Evolutionary conservation across 2,113 vertebrate species (phyloP).

Genomic region (Phoenicopterus ruber): DNA sequence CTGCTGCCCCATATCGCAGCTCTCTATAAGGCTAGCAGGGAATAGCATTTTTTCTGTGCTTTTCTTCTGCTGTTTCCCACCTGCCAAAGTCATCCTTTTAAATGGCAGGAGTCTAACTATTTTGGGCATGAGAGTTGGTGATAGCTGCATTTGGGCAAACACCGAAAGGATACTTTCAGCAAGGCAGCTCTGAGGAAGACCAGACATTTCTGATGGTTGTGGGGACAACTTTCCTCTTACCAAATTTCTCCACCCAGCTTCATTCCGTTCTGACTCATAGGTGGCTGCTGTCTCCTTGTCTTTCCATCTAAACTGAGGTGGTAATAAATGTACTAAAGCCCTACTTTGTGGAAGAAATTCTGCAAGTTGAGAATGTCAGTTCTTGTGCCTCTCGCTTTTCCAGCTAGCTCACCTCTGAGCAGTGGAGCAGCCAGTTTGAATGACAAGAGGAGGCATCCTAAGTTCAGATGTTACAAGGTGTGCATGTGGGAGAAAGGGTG

Average conservation of each 20-base stretch:
- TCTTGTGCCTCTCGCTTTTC: neutral
- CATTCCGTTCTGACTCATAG: neutral
- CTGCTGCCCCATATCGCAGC: neutral
- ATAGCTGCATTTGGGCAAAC: neutral
- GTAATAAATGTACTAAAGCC: neutral
- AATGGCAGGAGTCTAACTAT: neutral
- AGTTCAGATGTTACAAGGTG: neutral
- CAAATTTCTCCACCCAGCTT: neutral
- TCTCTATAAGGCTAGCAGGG: neutral
- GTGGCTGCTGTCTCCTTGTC: neutral
- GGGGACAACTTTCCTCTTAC: neutral
- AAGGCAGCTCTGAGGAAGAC: neutral
- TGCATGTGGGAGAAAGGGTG: neutral
- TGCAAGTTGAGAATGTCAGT: neutral
- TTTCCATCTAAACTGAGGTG: neutral
- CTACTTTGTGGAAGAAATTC: neutral
- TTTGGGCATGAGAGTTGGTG: neutral
- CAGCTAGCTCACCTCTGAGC: neutral
- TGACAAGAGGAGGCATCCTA: neutral
- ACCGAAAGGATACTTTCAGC: neutral
- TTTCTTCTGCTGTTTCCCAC: conserved; percentile 9
- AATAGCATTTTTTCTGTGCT: neutral
- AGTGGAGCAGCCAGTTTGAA: neutral
- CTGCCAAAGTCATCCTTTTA: neutral
- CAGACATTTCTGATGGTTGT: neutral